These are phyloP conservation scores for Coranthus polyacanthus DNA, from an alignment of 2,797 vertebrate species.

Conservation along the genomic window DNA sequence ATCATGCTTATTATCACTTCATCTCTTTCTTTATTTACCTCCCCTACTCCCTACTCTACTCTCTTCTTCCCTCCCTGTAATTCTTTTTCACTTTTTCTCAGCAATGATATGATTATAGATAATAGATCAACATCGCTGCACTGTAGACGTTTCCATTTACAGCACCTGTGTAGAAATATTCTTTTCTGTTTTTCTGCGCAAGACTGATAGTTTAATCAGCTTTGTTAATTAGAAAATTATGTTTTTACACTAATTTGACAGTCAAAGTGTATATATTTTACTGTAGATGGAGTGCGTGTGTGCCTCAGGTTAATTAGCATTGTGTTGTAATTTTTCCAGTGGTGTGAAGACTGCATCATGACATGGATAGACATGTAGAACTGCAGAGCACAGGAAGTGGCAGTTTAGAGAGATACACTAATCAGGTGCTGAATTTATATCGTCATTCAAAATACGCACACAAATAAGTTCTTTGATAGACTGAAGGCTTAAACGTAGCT, in stretches of 20 bases:
- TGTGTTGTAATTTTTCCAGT: conserved; percentile 31
- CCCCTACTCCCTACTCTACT: background rate
- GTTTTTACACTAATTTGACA: conserved; percentile 60
- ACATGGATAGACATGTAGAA: too few species aligned
- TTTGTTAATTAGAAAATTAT: conserved; percentile 68
- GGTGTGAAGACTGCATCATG: conserved; percentile 37
- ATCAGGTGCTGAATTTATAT: too few species aligned
- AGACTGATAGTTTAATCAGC: conserved; percentile 66
- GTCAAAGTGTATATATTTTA: conserved; percentile 40
- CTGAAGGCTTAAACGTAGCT: too few species aligned
- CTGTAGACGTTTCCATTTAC: conserved; percentile 47
- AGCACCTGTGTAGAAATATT: conserved; percentile 35
- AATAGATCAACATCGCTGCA: conserved; percentile 33
- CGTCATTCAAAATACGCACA: too few species aligned
- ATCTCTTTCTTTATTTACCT: conserved; percentile 69
- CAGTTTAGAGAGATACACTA: too few species aligned
- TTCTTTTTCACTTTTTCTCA: conserved; percentile 46
- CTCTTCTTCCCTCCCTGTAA: conserved; percentile 29
- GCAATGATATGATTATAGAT: conserved; percentile 53
- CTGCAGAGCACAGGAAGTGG: too few species aligned
- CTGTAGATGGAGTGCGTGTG: conserved; percentile 32
- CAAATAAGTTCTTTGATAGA: too few species aligned
- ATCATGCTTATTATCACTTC: conserved; percentile 73
- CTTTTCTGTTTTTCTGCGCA: conserved; percentile 31
- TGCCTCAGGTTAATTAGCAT: conserved; percentile 55